phyloP scores from a whole-genome alignment of 1,140 invertebrate genomes.

The Dendroctonus valens region DNA sequence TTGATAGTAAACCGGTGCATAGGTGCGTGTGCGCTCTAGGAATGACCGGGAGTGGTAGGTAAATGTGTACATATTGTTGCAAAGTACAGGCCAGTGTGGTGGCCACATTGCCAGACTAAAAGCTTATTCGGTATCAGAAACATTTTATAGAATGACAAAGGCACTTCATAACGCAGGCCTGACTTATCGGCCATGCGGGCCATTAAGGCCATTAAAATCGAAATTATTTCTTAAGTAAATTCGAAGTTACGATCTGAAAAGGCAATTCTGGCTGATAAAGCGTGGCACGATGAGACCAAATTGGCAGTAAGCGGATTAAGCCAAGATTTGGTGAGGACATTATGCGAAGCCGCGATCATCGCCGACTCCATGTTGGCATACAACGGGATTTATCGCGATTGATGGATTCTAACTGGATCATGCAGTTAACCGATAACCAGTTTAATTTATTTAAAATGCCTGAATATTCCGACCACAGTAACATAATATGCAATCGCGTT shows the following conservation, averaged over 20 bases:
- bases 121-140: slow-evolving; percentile 30
- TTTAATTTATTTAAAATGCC: too few species aligned
- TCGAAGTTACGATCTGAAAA: slow-evolving; percentile 35
- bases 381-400: slow-evolving; percentile 7
- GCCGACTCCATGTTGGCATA: slow-evolving; percentile 15
- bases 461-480: too few species aligned
- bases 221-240: slow-evolving; percentile 37
- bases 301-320: slow-evolving; percentile 36
- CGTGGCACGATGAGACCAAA: slow-evolving; percentile 28
- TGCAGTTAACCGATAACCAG: too few species aligned
- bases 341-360: slow-evolving; percentile 16
- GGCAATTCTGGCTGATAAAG: slow-evolving; percentile 33
- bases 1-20: too few species aligned
- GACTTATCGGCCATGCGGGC: slow-evolving; percentile 30
- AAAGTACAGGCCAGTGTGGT: too few species aligned
- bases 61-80: too few species aligned
- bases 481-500: neutral
- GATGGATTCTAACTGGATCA: slow-evolving; percentile 8
- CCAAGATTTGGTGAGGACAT: slow-evolving; percentile 23
- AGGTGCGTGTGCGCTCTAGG: too few species aligned
- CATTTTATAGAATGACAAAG: slow-evolving; percentile 35
- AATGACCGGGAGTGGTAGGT: too few species aligned
- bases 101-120: slow-evolving; percentile 23
- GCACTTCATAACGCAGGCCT: slow-evolving; percentile 33
- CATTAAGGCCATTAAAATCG: slow-evolving; percentile 37